Conservation (phyloP, 2,113 vertebrate genomes). For the Ploceus nigricollis region DNA sequence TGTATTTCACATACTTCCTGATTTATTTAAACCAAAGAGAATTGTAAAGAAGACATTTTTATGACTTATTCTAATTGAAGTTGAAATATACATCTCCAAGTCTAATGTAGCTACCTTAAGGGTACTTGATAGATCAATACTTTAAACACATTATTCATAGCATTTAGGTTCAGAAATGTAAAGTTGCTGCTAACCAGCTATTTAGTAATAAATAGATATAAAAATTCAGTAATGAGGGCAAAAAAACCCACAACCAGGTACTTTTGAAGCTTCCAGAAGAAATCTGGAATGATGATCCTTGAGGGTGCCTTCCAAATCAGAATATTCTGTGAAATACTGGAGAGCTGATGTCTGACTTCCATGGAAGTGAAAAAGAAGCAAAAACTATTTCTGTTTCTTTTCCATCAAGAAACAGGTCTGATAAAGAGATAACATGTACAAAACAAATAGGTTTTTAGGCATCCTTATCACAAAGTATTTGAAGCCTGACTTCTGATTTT, state of each 20-base stretch:
- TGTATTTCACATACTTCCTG: not conserved
- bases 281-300: not conserved
- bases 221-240: not conserved
- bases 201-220: not conserved
- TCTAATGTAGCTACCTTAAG: not conserved
- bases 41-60: not conserved
- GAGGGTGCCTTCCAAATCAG: not conserved
- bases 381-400: not conserved
- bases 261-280: not conserved
- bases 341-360: not conserved
- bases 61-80: not conserved
- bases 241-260: not conserved
- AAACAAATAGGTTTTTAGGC: not conserved
- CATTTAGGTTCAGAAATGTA: not conserved
- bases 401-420: not conserved
- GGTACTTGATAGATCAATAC: not conserved
- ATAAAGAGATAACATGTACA: not conserved
- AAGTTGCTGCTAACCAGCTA: not conserved
- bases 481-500: not conserved
- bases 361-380: not conserved
- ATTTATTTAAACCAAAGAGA: not conserved
- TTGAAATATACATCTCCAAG: not conserved
- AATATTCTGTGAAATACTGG: not conserved
- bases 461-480: not conserved
- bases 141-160: not conserved